phyloP scores from a whole-genome alignment of 1,140 invertebrate genomes.

The Belonocnema kinseyi region DNA sequence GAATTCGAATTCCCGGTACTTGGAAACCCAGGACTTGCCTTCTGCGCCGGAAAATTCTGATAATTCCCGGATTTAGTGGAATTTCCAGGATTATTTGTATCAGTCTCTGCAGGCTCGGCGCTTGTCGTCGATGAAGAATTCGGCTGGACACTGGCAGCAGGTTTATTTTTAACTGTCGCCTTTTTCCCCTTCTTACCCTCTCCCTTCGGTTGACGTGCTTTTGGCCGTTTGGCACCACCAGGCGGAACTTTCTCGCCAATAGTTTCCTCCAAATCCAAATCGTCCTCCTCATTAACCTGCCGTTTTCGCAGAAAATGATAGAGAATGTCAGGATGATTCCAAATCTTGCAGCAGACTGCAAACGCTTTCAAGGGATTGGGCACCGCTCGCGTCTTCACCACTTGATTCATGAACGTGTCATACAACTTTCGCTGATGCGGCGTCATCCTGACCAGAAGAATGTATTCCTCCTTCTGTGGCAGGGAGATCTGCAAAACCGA shows the following conservation, averaged over 20 bases:
- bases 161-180: conserved; percentile 75
- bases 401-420: conserved; percentile 93
- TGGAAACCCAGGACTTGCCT: conserved; percentile 43
- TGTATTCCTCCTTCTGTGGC: conserved; percentile 94
- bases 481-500: conserved; percentile 90
- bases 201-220: conserved; percentile 68
- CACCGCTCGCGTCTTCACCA: conserved; percentile 88
- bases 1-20: conserved; percentile 29
- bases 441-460: conserved; percentile 92
- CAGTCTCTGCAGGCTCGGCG: conserved; percentile 44
- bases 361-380: conserved; percentile 98
- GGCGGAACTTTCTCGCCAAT: conserved; percentile 68
- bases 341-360: conserved; percentile 99
- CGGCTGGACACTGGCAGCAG: conserved; percentile 82
- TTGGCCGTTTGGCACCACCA: conserved; percentile 63
- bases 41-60: conserved; percentile 52
- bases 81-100: conserved; percentile 44
- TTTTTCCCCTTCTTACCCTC: conserved; percentile 72
- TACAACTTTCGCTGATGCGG: conserved; percentile 91
- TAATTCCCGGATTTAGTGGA: conserved; percentile 50
- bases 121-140: conserved; percentile 72
- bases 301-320: conserved; percentile 93
- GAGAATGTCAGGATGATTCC: conserved; percentile 99
- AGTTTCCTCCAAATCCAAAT: conserved; percentile 90
- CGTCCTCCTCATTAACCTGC: conserved; percentile 87